Conservation (phyloP, 2,888 invertebrate species). For the Iselma pallidipennis region DNA sequence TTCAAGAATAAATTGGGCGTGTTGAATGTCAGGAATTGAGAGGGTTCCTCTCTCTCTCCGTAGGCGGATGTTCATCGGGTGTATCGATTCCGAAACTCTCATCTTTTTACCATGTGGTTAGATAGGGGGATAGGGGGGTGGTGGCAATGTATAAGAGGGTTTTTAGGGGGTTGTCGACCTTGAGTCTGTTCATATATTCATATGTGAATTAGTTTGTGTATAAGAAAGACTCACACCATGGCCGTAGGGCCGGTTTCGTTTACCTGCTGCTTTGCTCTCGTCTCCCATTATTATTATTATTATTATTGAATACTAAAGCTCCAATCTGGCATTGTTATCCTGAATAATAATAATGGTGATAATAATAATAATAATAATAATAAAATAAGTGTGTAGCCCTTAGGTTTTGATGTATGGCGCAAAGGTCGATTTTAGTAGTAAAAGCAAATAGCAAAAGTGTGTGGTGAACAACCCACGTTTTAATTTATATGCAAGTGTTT, state of each 20-base stretch:
- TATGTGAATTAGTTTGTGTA: too few relatives aligned
- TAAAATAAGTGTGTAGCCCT: slow-evolving; percentile 26
- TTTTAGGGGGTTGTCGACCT: slow-evolving; percentile 23
- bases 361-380: too few relatives aligned
- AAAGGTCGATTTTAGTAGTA: slow-evolving; percentile 27
- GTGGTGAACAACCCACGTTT: slow-evolving; percentile 23
- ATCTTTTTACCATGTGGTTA: too few relatives aligned
- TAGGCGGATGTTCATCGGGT: too few relatives aligned
- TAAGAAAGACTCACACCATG: slow-evolving; percentile 9
- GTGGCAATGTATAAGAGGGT: slow-evolving; percentile 2
- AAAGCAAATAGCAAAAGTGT: slow-evolving; percentile 28
- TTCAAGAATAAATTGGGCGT: too few relatives aligned
- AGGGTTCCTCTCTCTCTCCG: too few relatives aligned
- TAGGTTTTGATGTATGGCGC: too few relatives aligned
- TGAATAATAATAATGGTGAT: too few relatives aligned
- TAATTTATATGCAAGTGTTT: slow-evolving; percentile 40
- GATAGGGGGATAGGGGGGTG: too few relatives aligned
- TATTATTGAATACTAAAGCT: neutral
- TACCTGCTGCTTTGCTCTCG: slow-evolving; percentile 33
- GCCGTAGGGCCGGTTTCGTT: slow-evolving; percentile 27
- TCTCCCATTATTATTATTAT: neutral
- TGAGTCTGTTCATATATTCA: neutral
- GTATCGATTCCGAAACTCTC: too few relatives aligned
- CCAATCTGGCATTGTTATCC: slow-evolving; percentile 22
- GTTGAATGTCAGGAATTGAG: too few relatives aligned